A percentile compares a stretch with the other conserved stretches of the same genome.
Conservation (phyloP, 2,888 invertebrate species). For the Drosophila nr. perissopoda region DNA sequence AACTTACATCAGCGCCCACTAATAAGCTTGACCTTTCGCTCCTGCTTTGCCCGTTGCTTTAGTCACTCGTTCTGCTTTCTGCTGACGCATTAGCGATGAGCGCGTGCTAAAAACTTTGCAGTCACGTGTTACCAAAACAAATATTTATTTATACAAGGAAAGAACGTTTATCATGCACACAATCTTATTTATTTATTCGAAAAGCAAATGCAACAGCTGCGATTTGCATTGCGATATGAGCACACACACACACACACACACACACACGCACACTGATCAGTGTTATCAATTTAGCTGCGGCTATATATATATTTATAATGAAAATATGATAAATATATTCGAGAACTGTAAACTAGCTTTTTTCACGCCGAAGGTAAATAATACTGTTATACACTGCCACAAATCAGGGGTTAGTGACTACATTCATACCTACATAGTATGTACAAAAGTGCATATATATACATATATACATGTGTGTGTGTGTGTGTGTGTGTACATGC, state of each 20-base stretch:
- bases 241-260: neutral
- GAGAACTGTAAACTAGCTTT: neutral
- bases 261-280: neutral
- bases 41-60: conserved; percentile 10
- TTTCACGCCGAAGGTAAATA: neutral
- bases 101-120: conserved; percentile 11
- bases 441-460: neutral
- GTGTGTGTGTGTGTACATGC: conserved; percentile 34
- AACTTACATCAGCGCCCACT: conserved; percentile 40
- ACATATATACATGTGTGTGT: neutral
- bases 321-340: neutral
- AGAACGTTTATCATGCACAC: neutral
- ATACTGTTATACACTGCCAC: neutral
- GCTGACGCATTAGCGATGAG: conserved; percentile 27
- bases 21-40: conserved; percentile 56
- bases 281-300: neutral
- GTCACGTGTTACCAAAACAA: conserved; percentile 1
- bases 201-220: conserved; percentile 1
- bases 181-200: conserved; percentile 5
- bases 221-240: neutral
- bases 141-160: neutral
- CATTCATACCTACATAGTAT: conserved; percentile 5
- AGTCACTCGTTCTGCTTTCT: conserved; percentile 14
- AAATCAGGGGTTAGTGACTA: neutral
- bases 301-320: neutral